Conservation (phyloP, 2,888 invertebrate species). For the Heliconius ethilla region DNA sequence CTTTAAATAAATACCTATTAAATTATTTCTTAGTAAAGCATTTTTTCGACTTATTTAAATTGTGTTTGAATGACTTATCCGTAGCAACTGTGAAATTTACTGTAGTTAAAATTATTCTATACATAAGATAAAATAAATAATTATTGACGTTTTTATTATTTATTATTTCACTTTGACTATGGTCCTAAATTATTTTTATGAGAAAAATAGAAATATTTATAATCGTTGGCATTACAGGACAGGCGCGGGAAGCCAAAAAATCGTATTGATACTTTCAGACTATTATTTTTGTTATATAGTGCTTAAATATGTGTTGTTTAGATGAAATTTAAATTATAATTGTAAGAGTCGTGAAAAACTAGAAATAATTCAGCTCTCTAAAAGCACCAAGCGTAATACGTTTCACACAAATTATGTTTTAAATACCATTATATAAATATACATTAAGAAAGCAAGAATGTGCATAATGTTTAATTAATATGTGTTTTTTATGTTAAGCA, state of each 20-base stretch:
- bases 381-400: no score
- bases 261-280: no score
- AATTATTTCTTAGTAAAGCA: background rate
- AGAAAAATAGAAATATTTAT: no score
- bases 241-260: no score
- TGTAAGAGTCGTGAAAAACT: no score
- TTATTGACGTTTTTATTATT: background rate
- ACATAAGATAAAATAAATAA: background rate
- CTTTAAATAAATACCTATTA: constrained; percentile 3
- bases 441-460: background rate
- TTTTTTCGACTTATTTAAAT: background rate
- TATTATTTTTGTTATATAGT: no score
- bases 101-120: background rate
- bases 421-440: background rate
- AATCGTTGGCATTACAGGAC: no score
- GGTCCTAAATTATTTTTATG: no score
- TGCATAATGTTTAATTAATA: background rate
- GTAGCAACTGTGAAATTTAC: background rate
- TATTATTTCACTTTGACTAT: no score
- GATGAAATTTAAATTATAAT: no score
- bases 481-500: constrained; percentile 31
- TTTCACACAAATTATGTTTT: background rate
- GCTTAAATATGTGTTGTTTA: no score
- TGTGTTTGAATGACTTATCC: background rate
- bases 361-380: no score